These are phyloP conservation scores for Camptogramma bilineatum DNA, from an alignment of 2,888 invertebrate genomes.

Conservation along the genomic window DNA sequence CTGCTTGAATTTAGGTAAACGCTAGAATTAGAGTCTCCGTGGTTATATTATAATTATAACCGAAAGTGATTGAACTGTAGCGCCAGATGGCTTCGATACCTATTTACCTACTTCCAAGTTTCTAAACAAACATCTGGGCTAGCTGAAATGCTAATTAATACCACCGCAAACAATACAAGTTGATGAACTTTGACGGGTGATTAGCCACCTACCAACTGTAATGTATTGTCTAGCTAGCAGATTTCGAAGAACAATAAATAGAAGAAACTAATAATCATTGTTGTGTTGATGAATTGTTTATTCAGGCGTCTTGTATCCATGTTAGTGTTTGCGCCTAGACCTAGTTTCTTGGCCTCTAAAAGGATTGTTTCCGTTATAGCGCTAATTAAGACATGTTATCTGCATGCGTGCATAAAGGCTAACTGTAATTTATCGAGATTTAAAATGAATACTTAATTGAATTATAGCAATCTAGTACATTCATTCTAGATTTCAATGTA, in stretches of 20 bases:
- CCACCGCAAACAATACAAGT: conserved; percentile 12
- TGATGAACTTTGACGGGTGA: conserved; percentile 21
- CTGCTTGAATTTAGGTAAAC: background rate
- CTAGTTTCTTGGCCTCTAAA: conserved; percentile 73
- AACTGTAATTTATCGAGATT: conserved; percentile 32
- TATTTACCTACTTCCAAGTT: conserved; percentile 13
- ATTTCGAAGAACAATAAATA: conserved; percentile 19
- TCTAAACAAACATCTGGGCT: conserved; percentile 21
- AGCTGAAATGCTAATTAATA: conserved; percentile 19
- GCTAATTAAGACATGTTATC: conserved; percentile 66
- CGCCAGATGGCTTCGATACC: background rate
- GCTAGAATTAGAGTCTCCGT: too few relatives aligned
- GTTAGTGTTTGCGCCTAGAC: conserved; percentile 62
- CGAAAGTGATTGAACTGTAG: conserved; percentile 4
- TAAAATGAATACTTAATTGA: conserved; percentile 22
- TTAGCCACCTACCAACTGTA: conserved; percentile 7
- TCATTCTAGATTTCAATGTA: too few relatives aligned
- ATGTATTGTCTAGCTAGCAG: conserved; percentile 11
- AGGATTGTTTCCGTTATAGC: conserved; percentile 66
- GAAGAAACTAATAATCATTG: conserved; percentile 16
- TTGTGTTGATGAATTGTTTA: conserved; percentile 23
- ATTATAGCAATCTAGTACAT: background rate
- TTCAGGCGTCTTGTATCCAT: conserved; percentile 22
- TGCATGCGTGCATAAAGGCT: conserved; percentile 53
- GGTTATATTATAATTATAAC: too few relatives aligned